Evolutionary conservation across 2,888 invertebrate genomes (phyloP), one percentile per base, ranked within the genome.

Genomic region (Melanostoma mellinum): DNA sequence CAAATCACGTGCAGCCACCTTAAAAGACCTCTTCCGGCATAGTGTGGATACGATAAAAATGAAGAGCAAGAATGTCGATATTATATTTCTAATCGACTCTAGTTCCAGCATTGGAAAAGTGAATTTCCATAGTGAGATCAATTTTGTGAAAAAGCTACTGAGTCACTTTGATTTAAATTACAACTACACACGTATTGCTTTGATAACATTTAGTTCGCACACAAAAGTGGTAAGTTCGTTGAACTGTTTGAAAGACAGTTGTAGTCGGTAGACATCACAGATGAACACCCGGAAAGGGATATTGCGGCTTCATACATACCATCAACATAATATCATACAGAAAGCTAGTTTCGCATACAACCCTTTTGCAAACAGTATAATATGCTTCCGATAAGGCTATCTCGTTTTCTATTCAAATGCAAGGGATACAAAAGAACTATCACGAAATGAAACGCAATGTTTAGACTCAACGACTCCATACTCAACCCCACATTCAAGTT

Each of bases 11-110:
- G 58, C 60, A 33, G 71, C 55, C 56, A 75, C 67, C 33, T 67
- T 84, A 40, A 79, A 84, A 50, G 67, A 75, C 3, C 10, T 79
- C 44, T 92, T 94, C 80, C 93, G 93, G 86, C 90, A 91, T 63
- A 92, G 93, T 85, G 92, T 94, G 2, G 92, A 92, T 68, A 88
- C 89, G n/a, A 89, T 94, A 35, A 92, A 93, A 65, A 87, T 85
- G 68, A 87, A 87, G 69, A 86, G 86, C 65, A 89, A 87, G 69
- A 86, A 92, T 89, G 90, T 94, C 81, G 95, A 95, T 87, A 89
- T 95, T 46, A 92, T 95, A 35, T 95, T 95, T 88, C 90, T 95
- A 55, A 93, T 95, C 55, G 95, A 95, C 87, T 93, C 94, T 9
- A 95, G 95, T n/a, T 94, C 94, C 0, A 94, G 94, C 86, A 94